These are phyloP conservation scores for Acleris literana DNA, from an alignment of 2,888 invertebrate species.

Conservation along the genomic window DNA sequence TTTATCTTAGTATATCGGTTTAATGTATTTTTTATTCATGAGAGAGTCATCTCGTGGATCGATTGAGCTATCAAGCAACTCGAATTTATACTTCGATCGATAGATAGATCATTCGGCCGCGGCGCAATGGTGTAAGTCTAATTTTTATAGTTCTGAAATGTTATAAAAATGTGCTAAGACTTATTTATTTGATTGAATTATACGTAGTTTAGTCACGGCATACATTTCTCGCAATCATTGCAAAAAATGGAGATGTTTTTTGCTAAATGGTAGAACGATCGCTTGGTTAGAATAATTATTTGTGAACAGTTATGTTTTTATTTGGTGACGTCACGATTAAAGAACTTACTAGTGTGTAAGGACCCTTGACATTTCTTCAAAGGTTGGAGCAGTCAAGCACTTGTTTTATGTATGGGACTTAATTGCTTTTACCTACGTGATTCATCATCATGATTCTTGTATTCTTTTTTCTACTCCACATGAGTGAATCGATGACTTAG, in stretches of 20 bases:
- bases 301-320: slow-evolving; percentile 45
- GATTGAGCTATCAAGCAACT: slow-evolving; percentile 66
- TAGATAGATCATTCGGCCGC: slow-evolving; percentile 45
- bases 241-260: slow-evolving; percentile 47
- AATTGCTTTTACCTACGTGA: too few species aligned
- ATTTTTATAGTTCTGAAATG: slow-evolving; percentile 42
- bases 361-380: too few species aligned
- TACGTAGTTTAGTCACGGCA: slow-evolving; percentile 49
- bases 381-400: too few species aligned
- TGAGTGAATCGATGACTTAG: too few species aligned
- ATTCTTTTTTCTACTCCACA: too few species aligned
- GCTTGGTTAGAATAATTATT: slow-evolving; percentile 49
- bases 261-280: slow-evolving; percentile 47
- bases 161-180: slow-evolving; percentile 28
- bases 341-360: too few species aligned
- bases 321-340: not conserved
- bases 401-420: too few species aligned
- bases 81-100: slow-evolving; percentile 45
- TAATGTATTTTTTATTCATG: slow-evolving; percentile 72
- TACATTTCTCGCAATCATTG: slow-evolving; percentile 53
- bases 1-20: slow-evolving; percentile 46
- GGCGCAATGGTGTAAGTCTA: slow-evolving; percentile 46
- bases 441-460: too few species aligned
- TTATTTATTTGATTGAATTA: slow-evolving; percentile 43
- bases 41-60: slow-evolving; percentile 51